Conservation (phyloP, 35 echinoderm and acorn worm genomes). For the Patiria miniata region DNA sequence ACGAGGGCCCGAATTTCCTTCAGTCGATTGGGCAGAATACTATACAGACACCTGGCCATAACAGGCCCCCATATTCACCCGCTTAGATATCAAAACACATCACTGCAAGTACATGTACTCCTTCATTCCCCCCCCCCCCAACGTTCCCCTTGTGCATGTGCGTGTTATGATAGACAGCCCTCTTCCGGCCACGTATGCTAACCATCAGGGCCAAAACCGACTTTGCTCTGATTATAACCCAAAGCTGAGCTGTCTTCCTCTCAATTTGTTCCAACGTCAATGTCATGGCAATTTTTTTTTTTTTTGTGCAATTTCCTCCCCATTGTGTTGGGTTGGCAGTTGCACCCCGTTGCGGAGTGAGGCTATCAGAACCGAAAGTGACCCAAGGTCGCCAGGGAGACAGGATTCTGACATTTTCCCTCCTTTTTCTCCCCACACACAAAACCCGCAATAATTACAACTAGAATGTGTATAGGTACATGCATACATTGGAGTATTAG, state of each 20-base stretch:
- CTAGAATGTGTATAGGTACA: too few relatives aligned
- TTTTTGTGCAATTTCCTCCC: background rate
- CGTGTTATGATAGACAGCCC: background rate
- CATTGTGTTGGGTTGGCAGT: background rate
- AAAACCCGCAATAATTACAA: too few relatives aligned
- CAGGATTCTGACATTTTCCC: background rate
- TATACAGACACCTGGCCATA: background rate
- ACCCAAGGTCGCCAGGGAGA: slow-evolving; percentile 14
- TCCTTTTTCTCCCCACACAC: background rate
- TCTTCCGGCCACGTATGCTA: slow-evolving; percentile 2
- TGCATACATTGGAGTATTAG: too few relatives aligned
- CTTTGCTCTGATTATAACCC: slow-evolving; percentile 16
- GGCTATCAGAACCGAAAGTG: background rate
- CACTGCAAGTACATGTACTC: background rate
- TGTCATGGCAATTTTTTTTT: background rate
- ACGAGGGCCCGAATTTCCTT: background rate
- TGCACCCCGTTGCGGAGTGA: background rate
- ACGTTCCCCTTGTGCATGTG: background rate
- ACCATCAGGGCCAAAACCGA: slow-evolving; percentile 12
- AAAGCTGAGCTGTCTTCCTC: too few relatives aligned
- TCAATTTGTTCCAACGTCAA: background rate
- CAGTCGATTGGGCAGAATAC: background rate
- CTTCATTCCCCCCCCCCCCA: too few relatives aligned
- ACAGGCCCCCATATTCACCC: background rate
- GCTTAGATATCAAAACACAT: slow-evolving; percentile 6